Base-by-base conservation (phyloP, 2,113 vertebrate genomes). In the Gavia stellata region DNA sequence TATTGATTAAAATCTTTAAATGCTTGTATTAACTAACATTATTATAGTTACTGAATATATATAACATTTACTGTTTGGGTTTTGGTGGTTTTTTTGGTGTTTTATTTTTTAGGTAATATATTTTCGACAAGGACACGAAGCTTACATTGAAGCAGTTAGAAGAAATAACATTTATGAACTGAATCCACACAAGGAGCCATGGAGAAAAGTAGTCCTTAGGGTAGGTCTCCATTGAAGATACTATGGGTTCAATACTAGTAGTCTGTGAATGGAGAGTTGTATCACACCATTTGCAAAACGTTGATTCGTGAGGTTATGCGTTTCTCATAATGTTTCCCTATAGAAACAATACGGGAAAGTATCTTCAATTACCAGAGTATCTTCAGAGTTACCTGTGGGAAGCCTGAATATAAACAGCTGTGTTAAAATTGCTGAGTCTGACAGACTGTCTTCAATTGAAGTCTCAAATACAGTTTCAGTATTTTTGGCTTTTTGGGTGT, bases 101-200 rank as follows among this genome's bases (percentile, higher is more conserved):
- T 36, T 86, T n/a, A n/a, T 34, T 70, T 94, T 85, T 96, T 88
- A 99, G 99, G 99, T 99, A 40, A 99, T 99, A 83, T 99, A 99
- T 98, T 99, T 99, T 88, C 98, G 99, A 33, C 99, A 99, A 97
- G 99, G 99, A 61, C 99, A 99, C 1, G 99, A 99, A 96, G 99
- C 99, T 67, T 99, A 99, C 33, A 98, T 99, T 79, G 99, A 99
- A 87, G 99, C 99, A 13, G 99, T 99, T 65, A 98, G 95, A 92
- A 99, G 98, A 92, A 99, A 91, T 78, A 98, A 99, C 14, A 98
- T 99, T 81, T 99, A 99, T 96, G 98, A 98, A 38, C 97, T 99
- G 85, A 99, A 99, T 92, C 97, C 98, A 29, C 98, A 98, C 44
- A 99, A 99, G 88, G 99, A 99, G 67, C 99, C 99, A 0, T 99